Conservation (phyloP, 1,140 invertebrate species). For the Aphelenchoides besseyi region DNA sequence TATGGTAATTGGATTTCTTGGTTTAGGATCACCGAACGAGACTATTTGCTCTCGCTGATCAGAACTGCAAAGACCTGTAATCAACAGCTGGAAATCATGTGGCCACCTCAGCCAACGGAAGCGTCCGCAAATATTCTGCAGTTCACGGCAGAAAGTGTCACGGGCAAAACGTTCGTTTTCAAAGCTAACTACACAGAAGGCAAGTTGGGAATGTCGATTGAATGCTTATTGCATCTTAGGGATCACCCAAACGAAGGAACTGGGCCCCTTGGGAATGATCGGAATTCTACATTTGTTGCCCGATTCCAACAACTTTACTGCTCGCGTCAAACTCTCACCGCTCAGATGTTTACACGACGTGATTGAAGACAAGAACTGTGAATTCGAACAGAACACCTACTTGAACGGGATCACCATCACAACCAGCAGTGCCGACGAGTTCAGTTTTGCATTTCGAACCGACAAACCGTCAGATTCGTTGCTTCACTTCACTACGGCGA, state of each 20-base stretch:
- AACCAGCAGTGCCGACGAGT: not conserved
- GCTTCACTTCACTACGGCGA: not conserved
- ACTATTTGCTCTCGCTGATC: not conserved
- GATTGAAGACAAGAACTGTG: not conserved
- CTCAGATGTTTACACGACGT: not conserved
- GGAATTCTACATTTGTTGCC: slow-evolving; percentile 2
- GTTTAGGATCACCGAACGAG: not conserved
- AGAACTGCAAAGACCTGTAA: not conserved
- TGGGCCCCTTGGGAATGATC: not conserved
- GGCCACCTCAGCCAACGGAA: not conserved
- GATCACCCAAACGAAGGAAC: not conserved
- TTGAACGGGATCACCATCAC: not conserved
- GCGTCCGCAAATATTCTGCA: not conserved
- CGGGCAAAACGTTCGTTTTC: not conserved
- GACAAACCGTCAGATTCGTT: not conserved
- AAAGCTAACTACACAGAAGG: not conserved
- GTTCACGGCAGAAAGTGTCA: not conserved
- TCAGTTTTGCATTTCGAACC: not conserved
- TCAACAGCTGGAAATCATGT: not conserved
- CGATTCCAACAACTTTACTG: not conserved
- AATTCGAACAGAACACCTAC: not conserved
- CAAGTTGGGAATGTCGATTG: not conserved
- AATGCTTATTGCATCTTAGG: not conserved
- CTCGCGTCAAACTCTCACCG: not conserved
- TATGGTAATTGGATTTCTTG: not conserved